Evolutionary conservation across 2,113 vertebrate genomes (phyloP).

Genomic region (Phalacrocorax aristotelis): DNA sequence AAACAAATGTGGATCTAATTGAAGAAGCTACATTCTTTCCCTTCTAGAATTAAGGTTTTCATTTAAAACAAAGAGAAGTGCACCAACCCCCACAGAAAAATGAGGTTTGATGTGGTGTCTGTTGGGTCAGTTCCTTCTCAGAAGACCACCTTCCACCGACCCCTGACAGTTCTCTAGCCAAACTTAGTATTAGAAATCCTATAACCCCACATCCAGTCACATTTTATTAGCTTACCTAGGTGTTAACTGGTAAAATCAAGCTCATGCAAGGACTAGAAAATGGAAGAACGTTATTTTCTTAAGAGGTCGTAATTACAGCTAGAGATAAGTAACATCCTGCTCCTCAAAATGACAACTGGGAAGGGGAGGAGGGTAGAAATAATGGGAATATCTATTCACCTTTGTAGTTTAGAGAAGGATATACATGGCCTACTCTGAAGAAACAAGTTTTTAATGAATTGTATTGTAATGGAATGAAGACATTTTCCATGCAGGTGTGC

Average conservation of each 20-base stretch:
- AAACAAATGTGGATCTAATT: slow-evolving; percentile 11
- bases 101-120: rapidly evolving
- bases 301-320: background rate
- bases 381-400: background rate
- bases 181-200: background rate
- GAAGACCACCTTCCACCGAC: background rate
- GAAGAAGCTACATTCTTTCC: background rate
- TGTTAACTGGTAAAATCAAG: background rate
- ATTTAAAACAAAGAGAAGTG: rapidly evolving
- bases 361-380: background rate
- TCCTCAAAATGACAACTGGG: background rate
- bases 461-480: background rate
- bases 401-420: background rate
- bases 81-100: background rate
- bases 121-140: background rate
- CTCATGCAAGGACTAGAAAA: background rate
- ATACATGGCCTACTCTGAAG: background rate
- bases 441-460: background rate
- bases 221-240: background rate
- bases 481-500: background rate
- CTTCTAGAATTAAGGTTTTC: background rate
- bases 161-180: background rate
- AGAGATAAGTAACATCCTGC: background rate
- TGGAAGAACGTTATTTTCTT: background rate
- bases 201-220: background rate